Evolutionary conservation across 2,113 vertebrate species (phyloP).

Genomic region (Rhombomys opimus): DNA sequence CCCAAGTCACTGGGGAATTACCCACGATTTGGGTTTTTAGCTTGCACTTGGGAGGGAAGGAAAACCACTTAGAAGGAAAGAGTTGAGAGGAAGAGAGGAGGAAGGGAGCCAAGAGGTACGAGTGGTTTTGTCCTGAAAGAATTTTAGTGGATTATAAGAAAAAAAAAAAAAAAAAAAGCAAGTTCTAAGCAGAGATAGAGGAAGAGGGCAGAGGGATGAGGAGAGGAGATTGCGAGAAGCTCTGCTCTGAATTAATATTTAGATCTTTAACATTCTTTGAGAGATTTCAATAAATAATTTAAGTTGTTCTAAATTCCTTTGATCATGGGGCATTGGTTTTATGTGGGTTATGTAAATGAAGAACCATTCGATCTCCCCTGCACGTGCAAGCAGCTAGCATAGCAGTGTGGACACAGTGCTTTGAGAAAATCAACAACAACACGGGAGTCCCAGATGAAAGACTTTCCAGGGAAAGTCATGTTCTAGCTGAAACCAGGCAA

Average conservation of each 20-base stretch:
- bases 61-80: slow-evolving; percentile 17
- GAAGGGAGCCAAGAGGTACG: background rate
- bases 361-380: background rate
- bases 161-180: no score
- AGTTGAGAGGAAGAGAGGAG: background rate
- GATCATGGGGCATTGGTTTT: background rate
- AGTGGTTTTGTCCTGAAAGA: background rate
- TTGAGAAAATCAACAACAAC: background rate
- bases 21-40: background rate
- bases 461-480: background rate
- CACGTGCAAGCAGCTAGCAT: background rate
- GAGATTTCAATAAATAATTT: slow-evolving; percentile 21
- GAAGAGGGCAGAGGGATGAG: background rate
- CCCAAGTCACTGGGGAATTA: background rate
- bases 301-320: slow-evolving; percentile 36
- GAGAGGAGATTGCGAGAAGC: slow-evolving; percentile 2
- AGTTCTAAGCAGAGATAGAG: background rate
- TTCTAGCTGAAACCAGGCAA: background rate
- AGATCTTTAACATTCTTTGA: slow-evolving; percentile 35
- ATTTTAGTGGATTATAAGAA: background rate
- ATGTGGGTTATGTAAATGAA: slow-evolving; percentile 29
- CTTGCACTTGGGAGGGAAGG: background rate
- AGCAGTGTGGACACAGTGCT: background rate
- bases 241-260: slow-evolving; percentile 17
- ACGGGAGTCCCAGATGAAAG: background rate